Conservation (phyloP, 2,113 vertebrate species). For the Phyllostomus discolor region DNA sequence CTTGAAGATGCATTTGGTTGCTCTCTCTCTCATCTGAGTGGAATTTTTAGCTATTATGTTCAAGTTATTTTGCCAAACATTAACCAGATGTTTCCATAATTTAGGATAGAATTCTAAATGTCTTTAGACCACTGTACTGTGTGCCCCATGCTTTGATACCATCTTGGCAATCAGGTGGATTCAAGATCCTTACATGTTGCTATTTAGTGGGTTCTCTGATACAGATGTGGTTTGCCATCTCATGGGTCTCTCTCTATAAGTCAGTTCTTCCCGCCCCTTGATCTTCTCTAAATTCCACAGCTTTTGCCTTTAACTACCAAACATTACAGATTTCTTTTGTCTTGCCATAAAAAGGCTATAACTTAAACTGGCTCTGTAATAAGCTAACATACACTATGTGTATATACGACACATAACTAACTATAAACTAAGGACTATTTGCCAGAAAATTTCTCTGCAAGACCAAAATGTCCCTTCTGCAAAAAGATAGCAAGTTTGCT, state of each 20-base stretch:
- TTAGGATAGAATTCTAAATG: not conserved
- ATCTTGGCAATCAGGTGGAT: not conserved
- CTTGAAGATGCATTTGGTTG: not conserved
- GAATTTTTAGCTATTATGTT: not conserved
- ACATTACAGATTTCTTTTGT: not conserved
- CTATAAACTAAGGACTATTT: not conserved
- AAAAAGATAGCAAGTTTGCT: not conserved
- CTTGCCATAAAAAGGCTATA: not conserved
- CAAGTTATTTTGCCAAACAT: not conserved
- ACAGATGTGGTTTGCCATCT: not conserved
- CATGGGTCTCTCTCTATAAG: not conserved
- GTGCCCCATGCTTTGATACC: not conserved
- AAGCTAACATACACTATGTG: not conserved
- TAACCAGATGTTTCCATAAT: not conserved
- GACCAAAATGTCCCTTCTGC: not conserved
- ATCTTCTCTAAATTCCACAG: not conserved
- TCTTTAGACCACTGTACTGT: not conserved
- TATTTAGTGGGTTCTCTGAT: not conserved
- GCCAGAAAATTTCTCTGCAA: not conserved
- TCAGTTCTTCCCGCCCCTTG: not conserved
- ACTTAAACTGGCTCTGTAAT: not conserved
- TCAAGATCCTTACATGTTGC: not conserved
- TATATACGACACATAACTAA: not conserved
- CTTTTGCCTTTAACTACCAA: not conserved
- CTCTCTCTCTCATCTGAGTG: not conserved